A percentile compares a stretch with the other conserved stretches of the same genome.
Evolutionary conservation across 2,797 vertebrate species (phyloP).

Genomic region (Apogon hyalosoma): DNA sequence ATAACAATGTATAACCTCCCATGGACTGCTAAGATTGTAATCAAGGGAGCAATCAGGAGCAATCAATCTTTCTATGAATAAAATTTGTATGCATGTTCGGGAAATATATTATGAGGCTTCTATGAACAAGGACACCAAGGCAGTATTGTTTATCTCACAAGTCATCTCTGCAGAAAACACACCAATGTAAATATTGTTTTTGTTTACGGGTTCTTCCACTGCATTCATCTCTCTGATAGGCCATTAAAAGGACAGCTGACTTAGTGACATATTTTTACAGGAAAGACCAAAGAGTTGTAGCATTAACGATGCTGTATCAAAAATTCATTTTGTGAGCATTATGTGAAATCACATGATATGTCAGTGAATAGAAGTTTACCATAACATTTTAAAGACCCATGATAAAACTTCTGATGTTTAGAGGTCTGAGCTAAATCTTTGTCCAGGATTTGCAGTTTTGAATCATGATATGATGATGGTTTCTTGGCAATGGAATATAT

Average conservation of each 20-base stretch:
- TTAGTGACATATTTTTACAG: not conserved
- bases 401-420: not conserved
- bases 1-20: constrained; percentile 42
- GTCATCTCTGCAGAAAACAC: constrained; percentile 6
- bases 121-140: constrained; percentile 1
- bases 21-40: constrained; percentile 54
- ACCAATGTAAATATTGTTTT: constrained; percentile 1
- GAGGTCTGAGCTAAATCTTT: not conserved
- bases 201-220: constrained; percentile 1
- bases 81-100: constrained; percentile 37
- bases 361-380: no score
- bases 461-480: constrained; percentile 9
- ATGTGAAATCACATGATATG: no score
- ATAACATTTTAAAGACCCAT: not conserved
- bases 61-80: constrained; percentile 59
- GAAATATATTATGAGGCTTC: constrained; percentile 25
- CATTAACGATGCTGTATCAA: no score
- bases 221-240: not conserved
- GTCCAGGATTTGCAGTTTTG: not conserved
- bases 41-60: constrained; percentile 67
- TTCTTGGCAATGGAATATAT: no score
- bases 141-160: not conserved
- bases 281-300: not conserved
- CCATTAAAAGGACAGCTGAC: not conserved
- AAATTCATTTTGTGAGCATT: not conserved